Base-by-base conservation (phyloP, 2,888 invertebrate genomes). In the Noctua fimbriata region DNA sequence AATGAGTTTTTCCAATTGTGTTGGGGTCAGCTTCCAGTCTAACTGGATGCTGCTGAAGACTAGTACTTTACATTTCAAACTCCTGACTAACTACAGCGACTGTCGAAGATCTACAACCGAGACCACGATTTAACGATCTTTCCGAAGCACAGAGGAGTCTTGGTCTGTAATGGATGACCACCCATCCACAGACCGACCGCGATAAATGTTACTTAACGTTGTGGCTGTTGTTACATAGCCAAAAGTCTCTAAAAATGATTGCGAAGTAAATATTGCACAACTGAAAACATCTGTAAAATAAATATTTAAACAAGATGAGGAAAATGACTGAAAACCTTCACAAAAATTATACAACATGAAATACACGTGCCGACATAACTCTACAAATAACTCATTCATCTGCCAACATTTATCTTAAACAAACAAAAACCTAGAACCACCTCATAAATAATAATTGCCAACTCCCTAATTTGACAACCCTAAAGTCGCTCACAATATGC, bases 371-470 rank as follows among this genome's bases (percentile, higher is more conserved):
- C 32, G 16, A 49, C 81, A 52, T 32, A 21, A 44, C 24, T 60
- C 36, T 67, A 28, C 24, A 44, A 69, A 55, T 41, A 28, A 24
- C 49, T 58, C 49, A 78, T 78, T 28, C 7, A 24, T 21, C n/a
- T 41, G 47, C 52, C 63, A 63, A 47, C 73, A 82, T 82, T 52
- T 65, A 83, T 83, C 73, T 28, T 70, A 12, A 24, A 73, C 55
- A 73, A 73, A 60, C 32, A 67, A 83, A 83, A 73, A 58, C 18
- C 36, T 18, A 69, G 9, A 2, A 60, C 52, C 32, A 55, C 5
- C 71, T 63, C 78, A 85, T 84, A 81, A 78, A 84, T 85, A 85
- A 73, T 76, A 81, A 83, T 84, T 73, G 60, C 32, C 21, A 47
- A 12, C 72, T 73, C 67, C 67, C 32, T 49, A 73, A 47, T 73